Evolutionary conservation across 2,797 vertebrate genomes (phyloP).

Genomic region (Hybognathus amarus): DNA sequence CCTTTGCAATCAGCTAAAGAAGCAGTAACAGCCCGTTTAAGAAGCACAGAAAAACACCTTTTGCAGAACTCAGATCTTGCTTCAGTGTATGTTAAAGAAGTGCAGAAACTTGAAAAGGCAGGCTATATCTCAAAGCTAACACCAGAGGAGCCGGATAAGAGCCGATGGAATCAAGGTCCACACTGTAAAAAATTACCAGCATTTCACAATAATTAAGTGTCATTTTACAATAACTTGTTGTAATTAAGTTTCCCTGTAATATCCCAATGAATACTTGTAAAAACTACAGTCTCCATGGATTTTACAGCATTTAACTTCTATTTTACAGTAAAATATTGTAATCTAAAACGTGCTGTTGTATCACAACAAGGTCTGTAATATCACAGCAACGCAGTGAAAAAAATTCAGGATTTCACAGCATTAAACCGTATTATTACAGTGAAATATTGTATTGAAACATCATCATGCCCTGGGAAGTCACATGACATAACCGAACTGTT

Average conservation of each 20-base stretch:
- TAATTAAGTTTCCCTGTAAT: slow-evolving; percentile 10
- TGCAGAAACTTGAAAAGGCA: too few relatives aligned
- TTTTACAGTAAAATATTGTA: slow-evolving; percentile 13
- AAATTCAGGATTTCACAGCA: neutral
- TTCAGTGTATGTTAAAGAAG: too few relatives aligned
- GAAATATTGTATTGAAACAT: slow-evolving; percentile 19
- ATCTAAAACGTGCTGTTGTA: slow-evolving; percentile 11
- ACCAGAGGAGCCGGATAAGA: too few relatives aligned
- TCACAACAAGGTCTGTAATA: slow-evolving; percentile 20
- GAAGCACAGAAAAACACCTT: too few relatives aligned
- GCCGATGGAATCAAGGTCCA: too few relatives aligned
- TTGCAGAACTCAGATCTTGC: too few relatives aligned
- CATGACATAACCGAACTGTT: neutral
- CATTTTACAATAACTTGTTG: slow-evolving; percentile 17
- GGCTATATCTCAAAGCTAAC: too few relatives aligned
- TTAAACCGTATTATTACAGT: slow-evolving; percentile 14
- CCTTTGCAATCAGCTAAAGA: too few relatives aligned
- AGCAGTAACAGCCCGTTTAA: too few relatives aligned
- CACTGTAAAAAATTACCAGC: slow-evolving; percentile 22
- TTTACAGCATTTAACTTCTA: slow-evolving; percentile 23
- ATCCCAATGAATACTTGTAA: neutral
- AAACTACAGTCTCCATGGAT: neutral
- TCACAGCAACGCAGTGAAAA: slow-evolving; percentile 2
- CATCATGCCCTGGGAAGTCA: neutral
- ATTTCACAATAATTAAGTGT: slow-evolving; percentile 20